A percentile compares a stretch with the other conserved stretches of the same genome.
phyloP scores from a whole-genome alignment of 2,797 vertebrate genomes.

The Myotis vivesi region DNA sequence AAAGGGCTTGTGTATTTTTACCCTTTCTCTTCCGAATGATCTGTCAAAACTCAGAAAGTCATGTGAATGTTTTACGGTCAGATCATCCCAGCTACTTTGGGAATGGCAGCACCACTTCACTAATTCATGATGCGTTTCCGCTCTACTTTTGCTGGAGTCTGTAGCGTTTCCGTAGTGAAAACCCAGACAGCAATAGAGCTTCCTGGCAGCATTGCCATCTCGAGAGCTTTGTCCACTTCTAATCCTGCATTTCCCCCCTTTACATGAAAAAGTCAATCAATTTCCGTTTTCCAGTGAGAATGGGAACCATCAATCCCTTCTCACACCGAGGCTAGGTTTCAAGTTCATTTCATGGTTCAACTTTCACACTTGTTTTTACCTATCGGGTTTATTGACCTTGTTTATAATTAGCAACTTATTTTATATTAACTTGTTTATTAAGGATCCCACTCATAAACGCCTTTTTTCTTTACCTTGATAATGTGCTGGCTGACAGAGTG shows the following conservation, averaged over 20 bases:
- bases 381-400: background rate
- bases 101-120: constrained; percentile 75
- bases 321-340: background rate
- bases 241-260: background rate
- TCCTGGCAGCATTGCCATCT: background rate
- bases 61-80: constrained; percentile 81
- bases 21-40: constrained; percentile 72
- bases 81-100: constrained; percentile 60
- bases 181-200: background rate
- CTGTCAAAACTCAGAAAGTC: constrained; percentile 76
- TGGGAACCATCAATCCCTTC: background rate
- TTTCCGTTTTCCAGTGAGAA: background rate
- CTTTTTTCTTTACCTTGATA: background rate
- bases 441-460: background rate
- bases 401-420: background rate
- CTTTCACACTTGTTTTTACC: background rate
- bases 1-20: constrained; percentile 68
- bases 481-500: background rate
- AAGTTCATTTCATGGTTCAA: background rate
- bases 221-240: constrained; percentile 3
- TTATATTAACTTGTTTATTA: background rate
- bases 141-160: constrained; percentile 66
- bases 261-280: constrained; percentile 30
- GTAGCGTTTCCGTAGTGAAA: constrained; percentile 52
- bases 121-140: constrained; percentile 82